A percentile compares a stretch with the other conserved stretches of the same genome.
These are phyloP conservation scores for Corythucha ciliata DNA, from an alignment of 2,888 invertebrate genomes.

Conservation along the genomic window DNA sequence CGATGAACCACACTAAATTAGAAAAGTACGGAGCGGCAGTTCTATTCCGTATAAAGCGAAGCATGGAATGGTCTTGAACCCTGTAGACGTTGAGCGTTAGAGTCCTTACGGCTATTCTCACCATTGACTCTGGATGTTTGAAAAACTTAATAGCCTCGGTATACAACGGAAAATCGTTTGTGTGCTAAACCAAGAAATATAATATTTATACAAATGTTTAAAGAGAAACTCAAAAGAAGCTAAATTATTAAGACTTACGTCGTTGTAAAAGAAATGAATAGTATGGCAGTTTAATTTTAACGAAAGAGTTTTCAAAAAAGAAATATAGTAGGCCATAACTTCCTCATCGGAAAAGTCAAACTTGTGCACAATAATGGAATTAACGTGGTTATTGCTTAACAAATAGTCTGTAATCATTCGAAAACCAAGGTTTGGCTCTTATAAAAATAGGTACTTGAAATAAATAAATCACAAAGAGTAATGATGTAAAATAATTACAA, in stretches of 20 bases:
- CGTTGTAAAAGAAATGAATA: constrained; percentile 99
- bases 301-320: constrained; percentile 95
- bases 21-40: constrained; percentile 98
- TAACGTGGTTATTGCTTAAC: constrained; percentile 98
- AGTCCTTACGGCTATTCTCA: constrained; percentile 94
- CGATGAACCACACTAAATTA: constrained; percentile 98
- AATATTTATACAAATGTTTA: constrained; percentile 19
- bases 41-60: constrained; percentile 87
- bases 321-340: constrained; percentile 99
- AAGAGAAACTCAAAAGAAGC: background rate
- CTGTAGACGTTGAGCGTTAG: constrained; percentile 93
- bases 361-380: constrained; percentile 98
- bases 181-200: constrained; percentile 56
- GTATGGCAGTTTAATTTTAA: constrained; percentile 95
- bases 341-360: constrained; percentile 99
- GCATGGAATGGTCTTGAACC: constrained; percentile 90
- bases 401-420: constrained; percentile 75
- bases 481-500: constrained; percentile 66
- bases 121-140: constrained; percentile 98
- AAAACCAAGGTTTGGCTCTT: background rate
- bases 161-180: constrained; percentile 97
- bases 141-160: constrained; percentile 99
- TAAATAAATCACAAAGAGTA: constrained; percentile 1
- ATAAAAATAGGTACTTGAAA: background rate
- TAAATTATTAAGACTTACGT: constrained; percentile 52